These are phyloP conservation scores for Lomographa bimaculata DNA, from an alignment of 2,888 invertebrate genomes.

Conservation along the genomic window DNA sequence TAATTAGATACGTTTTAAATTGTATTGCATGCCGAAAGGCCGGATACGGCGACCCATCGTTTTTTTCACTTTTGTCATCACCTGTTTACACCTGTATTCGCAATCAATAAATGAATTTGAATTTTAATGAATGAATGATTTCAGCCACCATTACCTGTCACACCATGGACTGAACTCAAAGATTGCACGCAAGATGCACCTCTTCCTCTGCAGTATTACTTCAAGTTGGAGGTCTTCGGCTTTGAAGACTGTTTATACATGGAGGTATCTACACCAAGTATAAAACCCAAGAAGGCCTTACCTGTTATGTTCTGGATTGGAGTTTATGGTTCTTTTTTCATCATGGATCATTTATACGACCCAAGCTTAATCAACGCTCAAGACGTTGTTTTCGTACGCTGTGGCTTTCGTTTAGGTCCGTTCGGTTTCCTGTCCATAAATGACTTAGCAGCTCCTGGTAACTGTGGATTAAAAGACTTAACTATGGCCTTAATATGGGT, in stretches of 20 bases:
- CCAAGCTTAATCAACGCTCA: conserved; percentile 58
- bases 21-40: no score
- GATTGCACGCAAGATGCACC: conserved; percentile 62
- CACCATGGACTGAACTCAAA: conserved; percentile 50
- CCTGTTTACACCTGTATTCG: no score
- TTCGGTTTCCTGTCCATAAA: conserved; percentile 73
- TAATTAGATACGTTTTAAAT: no score
- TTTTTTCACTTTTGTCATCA: no score
- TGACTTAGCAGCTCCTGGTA: conserved; percentile 70
- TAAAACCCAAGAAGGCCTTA: conserved; percentile 54
- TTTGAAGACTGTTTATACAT: conserved; percentile 75
- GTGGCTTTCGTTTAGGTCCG: conserved; percentile 71
- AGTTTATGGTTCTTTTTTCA: conserved; percentile 53
- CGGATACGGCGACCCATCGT: no score
- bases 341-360: conserved; percentile 58
- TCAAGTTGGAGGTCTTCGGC: conserved; percentile 41
- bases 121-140: no score
- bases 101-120: no score
- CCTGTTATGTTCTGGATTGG: conserved; percentile 82
- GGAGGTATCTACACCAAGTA: conserved; percentile 59
- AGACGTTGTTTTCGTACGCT: conserved; percentile 66
- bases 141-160: conserved; percentile 56
- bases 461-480: conserved; percentile 72
- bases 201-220: conserved; percentile 31
- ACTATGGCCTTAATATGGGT: conserved; percentile 73